phyloP scores from a whole-genome alignment of 2,888 invertebrate species.

The Mesoligia furuncula region DNA sequence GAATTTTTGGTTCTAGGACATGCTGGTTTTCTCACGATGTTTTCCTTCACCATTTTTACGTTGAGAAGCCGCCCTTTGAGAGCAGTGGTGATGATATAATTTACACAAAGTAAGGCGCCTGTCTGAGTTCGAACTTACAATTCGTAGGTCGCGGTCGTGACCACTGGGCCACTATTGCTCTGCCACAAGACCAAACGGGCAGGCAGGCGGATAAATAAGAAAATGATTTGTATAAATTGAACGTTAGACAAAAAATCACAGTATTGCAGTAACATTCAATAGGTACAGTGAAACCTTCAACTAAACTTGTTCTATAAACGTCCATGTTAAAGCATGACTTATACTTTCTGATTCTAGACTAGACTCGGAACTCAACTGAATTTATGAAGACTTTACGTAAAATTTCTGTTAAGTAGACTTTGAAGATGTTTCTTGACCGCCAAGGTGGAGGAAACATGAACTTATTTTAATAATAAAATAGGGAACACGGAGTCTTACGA shows the following conservation, averaged over 20 bases:
- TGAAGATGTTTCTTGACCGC: background rate
- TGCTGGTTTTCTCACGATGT: too few relatives aligned
- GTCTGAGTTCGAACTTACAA: too few relatives aligned
- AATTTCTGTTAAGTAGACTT: background rate
- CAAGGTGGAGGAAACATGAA: background rate
- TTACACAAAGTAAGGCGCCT: too few relatives aligned
- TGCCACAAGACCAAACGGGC: too few relatives aligned
- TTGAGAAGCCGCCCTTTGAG: too few relatives aligned
- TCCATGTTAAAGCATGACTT: background rate
- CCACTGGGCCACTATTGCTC: too few relatives aligned
- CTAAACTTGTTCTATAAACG: slow-evolving; percentile 27
- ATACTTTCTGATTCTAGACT: slow-evolving; percentile 9
- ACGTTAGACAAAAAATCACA: background rate
- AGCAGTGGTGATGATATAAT: too few relatives aligned
- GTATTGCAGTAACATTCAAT: slow-evolving; percentile 8
- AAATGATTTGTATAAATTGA: background rate
- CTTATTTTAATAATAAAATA: background rate
- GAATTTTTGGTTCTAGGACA: too few relatives aligned
- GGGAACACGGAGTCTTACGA: background rate
- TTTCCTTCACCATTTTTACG: too few relatives aligned
- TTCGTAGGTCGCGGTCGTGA: too few relatives aligned
- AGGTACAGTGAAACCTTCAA: background rate
- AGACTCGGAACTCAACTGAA: background rate
- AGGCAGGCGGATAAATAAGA: background rate
- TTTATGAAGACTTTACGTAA: slow-evolving; percentile 7